phyloP scores from a whole-genome alignment of 2,797 vertebrate species.

The Sphaeramia orbicularis region DNA sequence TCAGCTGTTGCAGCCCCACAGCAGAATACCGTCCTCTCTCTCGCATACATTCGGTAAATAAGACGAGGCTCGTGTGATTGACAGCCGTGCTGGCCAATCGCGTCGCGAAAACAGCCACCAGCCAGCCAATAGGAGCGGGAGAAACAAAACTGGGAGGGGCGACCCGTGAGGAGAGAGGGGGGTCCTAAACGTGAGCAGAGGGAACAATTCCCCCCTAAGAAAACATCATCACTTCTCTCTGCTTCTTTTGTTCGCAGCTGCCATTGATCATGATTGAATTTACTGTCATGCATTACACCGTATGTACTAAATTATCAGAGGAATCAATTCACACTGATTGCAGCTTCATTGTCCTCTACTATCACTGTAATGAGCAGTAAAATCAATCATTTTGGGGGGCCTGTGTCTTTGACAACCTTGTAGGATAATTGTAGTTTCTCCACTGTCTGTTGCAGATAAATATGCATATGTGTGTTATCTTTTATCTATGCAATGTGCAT shows the following conservation, averaged over 20 bases:
- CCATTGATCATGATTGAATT: slow-evolving; percentile 68
- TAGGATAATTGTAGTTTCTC: slow-evolving; percentile 18
- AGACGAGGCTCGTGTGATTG: slow-evolving; percentile 66
- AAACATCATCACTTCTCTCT: slow-evolving; percentile 74
- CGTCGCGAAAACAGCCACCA: slow-evolving; percentile 65
- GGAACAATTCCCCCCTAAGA: slow-evolving; percentile 62
- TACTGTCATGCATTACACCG: slow-evolving; percentile 9
- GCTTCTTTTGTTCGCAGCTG: slow-evolving; percentile 76
- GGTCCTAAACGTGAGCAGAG: slow-evolving; percentile 70
- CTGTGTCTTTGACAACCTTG: not conserved
- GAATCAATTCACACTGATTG: slow-evolving; percentile 25
- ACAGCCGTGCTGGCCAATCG: slow-evolving; percentile 69
- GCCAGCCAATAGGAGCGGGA: slow-evolving; percentile 62
- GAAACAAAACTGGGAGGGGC: slow-evolving; percentile 26
- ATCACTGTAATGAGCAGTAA: slow-evolving; percentile 30
- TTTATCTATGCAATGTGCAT: slow-evolving; percentile 28
- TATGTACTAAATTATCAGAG: slow-evolving; percentile 28
- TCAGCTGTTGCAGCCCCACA: slow-evolving; percentile 80
- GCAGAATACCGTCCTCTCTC: slow-evolving; percentile 72
- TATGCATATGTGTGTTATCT: slow-evolving; percentile 2
- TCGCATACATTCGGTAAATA: slow-evolving; percentile 83
- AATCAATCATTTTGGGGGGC: slow-evolving; percentile 7
- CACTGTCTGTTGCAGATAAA: not conserved
- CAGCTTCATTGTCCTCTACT: not conserved
- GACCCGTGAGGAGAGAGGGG: slow-evolving; percentile 41